These are phyloP conservation scores for Astyanax mexicanus DNA, from an alignment of 2,797 vertebrate genomes.

Conservation along the genomic window DNA sequence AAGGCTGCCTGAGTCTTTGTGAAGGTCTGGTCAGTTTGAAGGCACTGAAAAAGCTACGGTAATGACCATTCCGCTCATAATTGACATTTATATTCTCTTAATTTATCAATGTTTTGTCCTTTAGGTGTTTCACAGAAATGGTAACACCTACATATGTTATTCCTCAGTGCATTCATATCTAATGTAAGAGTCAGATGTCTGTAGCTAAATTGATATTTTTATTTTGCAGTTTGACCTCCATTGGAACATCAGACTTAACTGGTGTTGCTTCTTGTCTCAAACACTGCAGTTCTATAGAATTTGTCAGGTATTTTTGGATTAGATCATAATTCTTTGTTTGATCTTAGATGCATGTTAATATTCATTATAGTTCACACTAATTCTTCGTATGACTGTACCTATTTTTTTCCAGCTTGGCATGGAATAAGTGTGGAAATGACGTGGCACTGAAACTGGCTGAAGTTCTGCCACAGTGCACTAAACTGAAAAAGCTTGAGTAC, in stretches of 20 bases:
- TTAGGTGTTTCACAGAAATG: too few species aligned
- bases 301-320: conserved; percentile 62
- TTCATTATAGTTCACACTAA: not conserved
- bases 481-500: conserved; percentile 86
- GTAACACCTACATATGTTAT: too few species aligned
- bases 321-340: not conserved
- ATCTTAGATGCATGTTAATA: not conserved
- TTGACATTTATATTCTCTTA: too few species aligned
- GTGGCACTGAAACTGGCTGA: conserved; percentile 76
- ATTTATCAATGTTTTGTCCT: not conserved
- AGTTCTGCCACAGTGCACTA: conserved; percentile 78
- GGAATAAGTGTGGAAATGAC: conserved; percentile 85
- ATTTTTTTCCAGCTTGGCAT: conserved; percentile 80
- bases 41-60: conserved; percentile 83
- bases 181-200: too few species aligned
- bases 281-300: conserved; percentile 82
- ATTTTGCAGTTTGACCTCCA: conserved; percentile 71
- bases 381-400: conserved; percentile 6
- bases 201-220: too few species aligned
- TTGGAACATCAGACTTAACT: conserved; percentile 78
- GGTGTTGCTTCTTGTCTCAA: conserved; percentile 70
- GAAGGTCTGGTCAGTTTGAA: conserved; percentile 69
- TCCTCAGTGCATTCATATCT: too few species aligned
- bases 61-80: conserved; percentile 60
- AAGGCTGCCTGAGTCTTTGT: conserved; percentile 68